Percentiles rank a stretch among this genome's conserved stretches.
These are phyloP conservation scores for Cinclus cinclus DNA, from an alignment of 2,113 vertebrate genomes.

Conservation along the genomic window DNA sequence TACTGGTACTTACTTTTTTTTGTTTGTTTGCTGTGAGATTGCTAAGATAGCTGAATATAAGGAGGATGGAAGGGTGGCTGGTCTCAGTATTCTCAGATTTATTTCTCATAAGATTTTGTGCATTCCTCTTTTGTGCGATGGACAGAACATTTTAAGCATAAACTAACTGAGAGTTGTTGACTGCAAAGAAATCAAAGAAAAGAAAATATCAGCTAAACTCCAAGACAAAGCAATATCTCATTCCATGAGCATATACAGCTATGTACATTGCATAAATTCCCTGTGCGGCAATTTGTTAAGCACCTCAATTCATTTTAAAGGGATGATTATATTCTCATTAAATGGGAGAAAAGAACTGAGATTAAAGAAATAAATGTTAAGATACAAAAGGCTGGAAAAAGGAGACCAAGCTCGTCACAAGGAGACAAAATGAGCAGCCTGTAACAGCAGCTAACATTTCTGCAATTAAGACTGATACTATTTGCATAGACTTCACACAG, in stretches of 20 bases:
- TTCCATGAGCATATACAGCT: neutral
- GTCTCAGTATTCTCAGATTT: neutral
- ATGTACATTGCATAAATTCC: neutral
- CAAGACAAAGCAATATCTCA: neutral
- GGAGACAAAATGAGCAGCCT: neutral
- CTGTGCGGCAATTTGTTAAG: neutral
- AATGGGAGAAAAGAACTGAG: neutral
- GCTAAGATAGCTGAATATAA: neutral
- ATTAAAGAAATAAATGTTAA: neutral
- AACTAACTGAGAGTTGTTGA: neutral
- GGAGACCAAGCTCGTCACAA: neutral
- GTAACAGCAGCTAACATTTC: neutral
- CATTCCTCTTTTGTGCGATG: neutral
- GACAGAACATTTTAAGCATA: fast-evolving
- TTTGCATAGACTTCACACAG: neutral
- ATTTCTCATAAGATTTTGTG: neutral
- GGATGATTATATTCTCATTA: neutral
- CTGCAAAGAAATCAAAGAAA: neutral
- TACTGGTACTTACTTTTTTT: neutral
- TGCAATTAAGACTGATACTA: neutral
- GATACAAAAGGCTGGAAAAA: neutral
- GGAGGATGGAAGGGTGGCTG: neutral
- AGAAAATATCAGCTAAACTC: neutral
- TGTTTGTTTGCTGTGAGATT: neutral
- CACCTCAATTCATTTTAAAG: neutral